Evolutionary conservation across 2,113 vertebrate species (phyloP), one percentile per base, ranked within the genome.

Genomic region (Oryzias javanicus): DNA sequence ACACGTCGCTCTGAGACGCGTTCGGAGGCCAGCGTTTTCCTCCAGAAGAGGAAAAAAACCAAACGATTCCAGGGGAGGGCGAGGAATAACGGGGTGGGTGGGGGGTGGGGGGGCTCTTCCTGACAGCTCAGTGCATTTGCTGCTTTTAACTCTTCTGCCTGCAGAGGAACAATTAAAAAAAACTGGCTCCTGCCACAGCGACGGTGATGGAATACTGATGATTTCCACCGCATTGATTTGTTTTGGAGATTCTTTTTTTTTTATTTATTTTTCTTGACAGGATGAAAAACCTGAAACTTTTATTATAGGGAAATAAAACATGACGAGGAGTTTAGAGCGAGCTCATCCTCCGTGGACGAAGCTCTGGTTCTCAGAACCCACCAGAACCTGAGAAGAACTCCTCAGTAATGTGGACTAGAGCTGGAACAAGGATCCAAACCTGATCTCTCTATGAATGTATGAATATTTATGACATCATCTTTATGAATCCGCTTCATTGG

Each of bases 131-230:
- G 68, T 72, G 65, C 72, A 67, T 64, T 60, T 55, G 51, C 1
- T 65, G 42, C 47, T 79, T 78, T 55, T 67, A 69, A 68, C 49
- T 44, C 49, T 55, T 67, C 50, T n/a, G 65, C 72, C 72, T 80
- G 72, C 74, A 79, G 60, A 69, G 83, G 74, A 76, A 85, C 87
- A 85, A 87, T 86, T 85, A 86, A 77, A 83, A 58, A 64, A 44
- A 76, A 55, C 72, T 58, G 53, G 15, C 49, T 70, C 60, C 62
- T 54, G 60, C 59, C 63, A 58, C 49, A 0, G 24, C 1, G 72
- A 78, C 63, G 80, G 80, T 81, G 56, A 62, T 60, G 67, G 81
- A 88, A 86, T 86, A 78, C 78, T 81, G 82, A 88, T 83, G 80
- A 76, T 2, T 35, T 35, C 8, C 29, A 12, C 7, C 8, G 69